Conservation (phyloP, 2,797 vertebrate genomes). For the Leontocebus nigricollis region DNA sequence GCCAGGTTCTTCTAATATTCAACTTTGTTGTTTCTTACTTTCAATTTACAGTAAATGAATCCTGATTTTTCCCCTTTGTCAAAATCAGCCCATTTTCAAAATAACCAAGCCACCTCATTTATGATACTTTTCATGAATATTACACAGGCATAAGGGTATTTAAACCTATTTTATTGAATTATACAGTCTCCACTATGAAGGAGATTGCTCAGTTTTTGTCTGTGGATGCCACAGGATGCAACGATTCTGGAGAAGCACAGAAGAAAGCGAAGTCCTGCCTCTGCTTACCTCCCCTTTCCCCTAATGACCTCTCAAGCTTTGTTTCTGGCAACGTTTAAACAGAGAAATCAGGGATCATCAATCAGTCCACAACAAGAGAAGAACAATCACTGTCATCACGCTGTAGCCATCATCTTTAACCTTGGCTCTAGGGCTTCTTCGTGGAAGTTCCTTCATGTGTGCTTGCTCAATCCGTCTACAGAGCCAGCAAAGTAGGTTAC, state of each 20-base stretch:
- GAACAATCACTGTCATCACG: not conserved
- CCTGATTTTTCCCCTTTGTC: constrained; percentile 81
- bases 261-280: not conserved
- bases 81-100: constrained; percentile 82
- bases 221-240: not conserved
- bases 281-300: not conserved
- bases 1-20: constrained; percentile 84
- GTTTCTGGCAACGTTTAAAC: not conserved
- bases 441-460: not conserved
- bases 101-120: constrained; percentile 63
- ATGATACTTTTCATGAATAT: constrained; percentile 62
- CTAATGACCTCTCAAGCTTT: not conserved
- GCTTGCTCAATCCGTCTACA: not conserved
- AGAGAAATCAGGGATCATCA: not conserved
- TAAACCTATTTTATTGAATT: not conserved
- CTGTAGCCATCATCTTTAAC: not conserved
- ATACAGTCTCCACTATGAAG: not conserved
- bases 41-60: constrained; percentile 85
- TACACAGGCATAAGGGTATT: not conserved
- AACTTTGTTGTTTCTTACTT: constrained; percentile 84
- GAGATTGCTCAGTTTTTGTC: not conserved
- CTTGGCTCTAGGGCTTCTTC: not conserved
- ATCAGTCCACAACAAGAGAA: not conserved
- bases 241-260: not conserved
- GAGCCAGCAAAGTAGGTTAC: not conserved